Evolutionary conservation across 2,888 invertebrate species (phyloP).

Genomic region (Furcula furcula): DNA sequence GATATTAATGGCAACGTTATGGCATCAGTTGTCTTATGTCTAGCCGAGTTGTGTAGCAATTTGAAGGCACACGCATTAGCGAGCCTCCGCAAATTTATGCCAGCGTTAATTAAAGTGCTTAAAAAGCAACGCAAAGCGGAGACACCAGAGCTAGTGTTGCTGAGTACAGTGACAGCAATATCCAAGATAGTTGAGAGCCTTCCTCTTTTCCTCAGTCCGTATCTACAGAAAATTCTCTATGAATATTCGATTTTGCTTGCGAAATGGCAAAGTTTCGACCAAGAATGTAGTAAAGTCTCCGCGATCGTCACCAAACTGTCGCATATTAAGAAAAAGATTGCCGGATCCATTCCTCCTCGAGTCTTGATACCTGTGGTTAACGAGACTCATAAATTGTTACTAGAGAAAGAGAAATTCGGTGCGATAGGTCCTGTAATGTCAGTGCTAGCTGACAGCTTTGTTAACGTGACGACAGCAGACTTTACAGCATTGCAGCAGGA

Average conservation of each 20-base stretch:
- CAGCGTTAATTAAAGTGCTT: slow-evolving; percentile 85
- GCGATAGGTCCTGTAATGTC: slow-evolving; percentile 88
- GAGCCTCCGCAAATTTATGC: slow-evolving; percentile 90
- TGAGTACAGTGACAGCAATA: slow-evolving; percentile 89
- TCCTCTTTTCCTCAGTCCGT: slow-evolving; percentile 92
- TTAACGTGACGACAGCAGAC: slow-evolving; percentile 83
- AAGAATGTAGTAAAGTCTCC: slow-evolving; percentile 73
- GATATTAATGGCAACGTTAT: slow-evolving; percentile 83
- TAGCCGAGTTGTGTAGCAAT: slow-evolving; percentile 89
- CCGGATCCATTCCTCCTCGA: slow-evolving; percentile 85
- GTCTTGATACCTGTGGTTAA: slow-evolving; percentile 89
- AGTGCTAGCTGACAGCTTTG: slow-evolving; percentile 87
- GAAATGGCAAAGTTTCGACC: slow-evolving; percentile 73
- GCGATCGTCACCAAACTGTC: slow-evolving; percentile 81
- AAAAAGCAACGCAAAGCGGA: slow-evolving; percentile 82
- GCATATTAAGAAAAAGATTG: slow-evolving; percentile 85
- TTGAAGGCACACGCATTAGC: slow-evolving; percentile 89
- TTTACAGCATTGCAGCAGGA: slow-evolving; percentile 85
- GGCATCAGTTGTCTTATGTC: slow-evolving; percentile 88
- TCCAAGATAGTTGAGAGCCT: slow-evolving; percentile 92
- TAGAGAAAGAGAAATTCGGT: slow-evolving; percentile 81
- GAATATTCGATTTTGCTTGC: slow-evolving; percentile 83
- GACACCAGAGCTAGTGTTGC: slow-evolving; percentile 82
- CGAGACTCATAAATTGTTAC: slow-evolving; percentile 83
- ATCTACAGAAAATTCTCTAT: slow-evolving; percentile 86